A percentile compares a stretch with the other conserved stretches of the same genome.
Evolutionary conservation across 2,113 vertebrate species (phyloP).

Genomic region (Cephalopterus ornatus): DNA sequence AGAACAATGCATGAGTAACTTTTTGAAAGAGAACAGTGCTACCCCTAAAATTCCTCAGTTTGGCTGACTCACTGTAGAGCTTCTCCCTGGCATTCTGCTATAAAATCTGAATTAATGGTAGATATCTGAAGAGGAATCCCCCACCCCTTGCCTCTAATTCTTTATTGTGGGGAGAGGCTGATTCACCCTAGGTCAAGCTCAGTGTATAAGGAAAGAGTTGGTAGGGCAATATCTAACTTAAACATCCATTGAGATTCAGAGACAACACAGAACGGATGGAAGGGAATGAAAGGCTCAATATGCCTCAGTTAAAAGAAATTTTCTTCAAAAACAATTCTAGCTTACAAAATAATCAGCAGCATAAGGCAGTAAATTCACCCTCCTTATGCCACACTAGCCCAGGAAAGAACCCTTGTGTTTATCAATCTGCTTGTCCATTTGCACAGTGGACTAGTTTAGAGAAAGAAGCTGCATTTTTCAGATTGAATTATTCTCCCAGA

Average conservation of each 20-base stretch:
- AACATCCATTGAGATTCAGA: background rate
- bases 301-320: background rate
- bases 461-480: background rate
- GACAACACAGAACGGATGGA: background rate
- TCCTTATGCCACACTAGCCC: background rate
- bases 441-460: background rate
- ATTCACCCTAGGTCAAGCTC: background rate
- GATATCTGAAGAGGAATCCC: background rate
- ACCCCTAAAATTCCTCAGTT: background rate
- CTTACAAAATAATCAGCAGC: background rate
- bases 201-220: background rate
- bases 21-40: background rate
- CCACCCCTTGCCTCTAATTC: background rate
- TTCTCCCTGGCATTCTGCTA: background rate
- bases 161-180: background rate
- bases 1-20: background rate
- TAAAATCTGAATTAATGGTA: background rate
- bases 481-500: background rate
- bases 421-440: background rate
- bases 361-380: background rate
- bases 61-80: background rate
- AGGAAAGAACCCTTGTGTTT: background rate
- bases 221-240: background rate
- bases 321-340: background rate
- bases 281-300: background rate